Conservation (phyloP, 2,797 vertebrate species). For the Craterocephalus amniculus region DNA sequence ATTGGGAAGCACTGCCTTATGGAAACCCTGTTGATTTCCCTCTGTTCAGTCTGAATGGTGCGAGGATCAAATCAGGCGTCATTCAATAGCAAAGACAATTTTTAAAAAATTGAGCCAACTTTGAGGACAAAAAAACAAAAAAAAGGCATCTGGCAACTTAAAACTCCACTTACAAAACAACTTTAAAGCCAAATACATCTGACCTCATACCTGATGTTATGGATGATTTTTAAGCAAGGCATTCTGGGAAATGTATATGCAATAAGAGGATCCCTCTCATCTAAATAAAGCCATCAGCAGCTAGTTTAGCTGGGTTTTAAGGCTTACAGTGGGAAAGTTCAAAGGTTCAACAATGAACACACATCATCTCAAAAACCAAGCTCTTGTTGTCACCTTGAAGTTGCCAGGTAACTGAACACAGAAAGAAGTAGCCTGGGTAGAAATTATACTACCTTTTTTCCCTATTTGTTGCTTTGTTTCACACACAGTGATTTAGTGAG, state of each 20-base stretch:
- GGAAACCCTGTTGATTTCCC: slow-evolving; percentile 13
- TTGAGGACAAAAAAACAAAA: slow-evolving; percentile 21
- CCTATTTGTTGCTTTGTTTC: not conserved
- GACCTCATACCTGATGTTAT: no score
- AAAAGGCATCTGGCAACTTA: no score
- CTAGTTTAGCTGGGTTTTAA: not conserved
- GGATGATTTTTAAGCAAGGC: no score
- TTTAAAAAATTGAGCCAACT: slow-evolving; percentile 28
- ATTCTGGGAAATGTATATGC: no score
- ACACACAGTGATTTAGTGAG: slow-evolving; percentile 6
- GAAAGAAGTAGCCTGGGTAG: not conserved
- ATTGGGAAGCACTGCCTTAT: no score
- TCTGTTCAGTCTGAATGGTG: slow-evolving; percentile 22
- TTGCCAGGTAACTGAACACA: slow-evolving; percentile 4
- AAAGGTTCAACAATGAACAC: slow-evolving; percentile 6
- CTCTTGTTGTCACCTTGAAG: not conserved
- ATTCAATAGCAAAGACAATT: slow-evolving; percentile 50
- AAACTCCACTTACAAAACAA: no score
- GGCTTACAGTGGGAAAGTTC: not conserved
- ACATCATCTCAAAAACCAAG: not conserved
- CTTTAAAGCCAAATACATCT: no score
- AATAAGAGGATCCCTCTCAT: not conserved
- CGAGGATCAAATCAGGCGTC: slow-evolving; percentile 36
- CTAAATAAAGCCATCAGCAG: not conserved
- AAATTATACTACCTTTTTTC: no score